Conservation (phyloP, 2,888 invertebrate genomes). For the Timema cristinae region DNA sequence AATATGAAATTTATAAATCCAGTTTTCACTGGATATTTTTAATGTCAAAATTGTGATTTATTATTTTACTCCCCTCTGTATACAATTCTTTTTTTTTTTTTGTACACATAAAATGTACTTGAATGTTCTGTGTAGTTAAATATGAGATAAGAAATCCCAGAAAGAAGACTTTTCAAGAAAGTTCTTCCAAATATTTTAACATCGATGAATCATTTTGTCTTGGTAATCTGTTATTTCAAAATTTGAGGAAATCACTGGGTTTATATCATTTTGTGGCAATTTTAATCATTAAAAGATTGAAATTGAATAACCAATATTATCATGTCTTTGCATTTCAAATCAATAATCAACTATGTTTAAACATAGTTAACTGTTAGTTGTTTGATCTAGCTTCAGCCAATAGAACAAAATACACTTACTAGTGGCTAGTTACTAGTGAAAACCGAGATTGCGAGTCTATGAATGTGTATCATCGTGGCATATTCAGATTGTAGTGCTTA, state of each 20-base stretch:
- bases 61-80: neutral
- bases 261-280: conserved; percentile 2
- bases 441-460: too few species aligned
- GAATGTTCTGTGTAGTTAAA: neutral
- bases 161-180: conserved; percentile 12
- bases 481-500: too few species aligned
- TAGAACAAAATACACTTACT: too few species aligned
- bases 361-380: too few species aligned
- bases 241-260: neutral
- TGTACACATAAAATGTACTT: conserved; percentile 1
- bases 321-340: too few species aligned
- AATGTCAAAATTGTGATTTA: neutral
- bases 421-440: too few species aligned
- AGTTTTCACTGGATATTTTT: conserved; percentile 5
- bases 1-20: conserved; percentile 20
- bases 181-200: neutral
- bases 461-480: too few species aligned
- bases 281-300: too few species aligned
- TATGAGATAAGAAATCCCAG: conserved; percentile 8
- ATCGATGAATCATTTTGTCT: neutral
- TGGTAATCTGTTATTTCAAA: conserved; percentile 6
- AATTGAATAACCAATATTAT: too few species aligned
- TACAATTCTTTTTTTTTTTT: neutral
- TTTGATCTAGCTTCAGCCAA: too few species aligned
- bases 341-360: too few species aligned